Evolutionary conservation across 2,113 vertebrate species (phyloP).

Genomic region (Misgurnus mizolepis): DNA sequence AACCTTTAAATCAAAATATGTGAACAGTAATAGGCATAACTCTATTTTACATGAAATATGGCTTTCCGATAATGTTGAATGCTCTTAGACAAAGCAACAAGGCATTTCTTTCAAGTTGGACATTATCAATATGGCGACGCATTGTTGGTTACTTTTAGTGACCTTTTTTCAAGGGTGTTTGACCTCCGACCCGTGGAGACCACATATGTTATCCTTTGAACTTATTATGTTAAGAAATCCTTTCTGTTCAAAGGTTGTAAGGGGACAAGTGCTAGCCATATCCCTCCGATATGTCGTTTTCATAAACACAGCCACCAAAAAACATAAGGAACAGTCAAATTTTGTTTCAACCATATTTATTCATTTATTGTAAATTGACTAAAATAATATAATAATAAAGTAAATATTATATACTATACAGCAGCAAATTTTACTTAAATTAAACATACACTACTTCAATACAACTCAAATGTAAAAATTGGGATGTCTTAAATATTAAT

Average conservation of each 20-base stretch:
- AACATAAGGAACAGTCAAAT: neutral
- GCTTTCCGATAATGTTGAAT: neutral
- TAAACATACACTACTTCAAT: neutral
- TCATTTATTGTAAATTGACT: neutral
- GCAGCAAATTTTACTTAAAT: neutral
- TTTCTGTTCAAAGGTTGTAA: conserved; percentile 71
- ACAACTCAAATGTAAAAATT: neutral
- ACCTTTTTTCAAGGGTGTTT: conserved; percentile 84
- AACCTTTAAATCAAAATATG: neutral
- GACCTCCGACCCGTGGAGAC: conserved; percentile 88
- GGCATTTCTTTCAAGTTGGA: conserved; percentile 68
- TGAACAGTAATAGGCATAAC: neutral
- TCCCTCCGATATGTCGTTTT: neutral
- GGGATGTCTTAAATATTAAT: conserved; percentile 15
- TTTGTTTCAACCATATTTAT: neutral
- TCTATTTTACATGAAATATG: neutral
- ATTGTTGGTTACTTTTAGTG: conserved; percentile 79
- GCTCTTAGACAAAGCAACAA: conserved; percentile 17
- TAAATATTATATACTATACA: neutral
- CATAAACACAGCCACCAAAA: conserved; percentile 7
- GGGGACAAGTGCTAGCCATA: conserved; percentile 11
- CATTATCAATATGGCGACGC: conserved; percentile 89
- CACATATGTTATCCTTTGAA: conserved; percentile 80
- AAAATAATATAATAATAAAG: neutral
- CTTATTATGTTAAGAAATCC: conserved; percentile 77